These are phyloP conservation scores for Synergus umbraculus DNA, from an alignment of 2,888 invertebrate species.

Conservation along the genomic window DNA sequence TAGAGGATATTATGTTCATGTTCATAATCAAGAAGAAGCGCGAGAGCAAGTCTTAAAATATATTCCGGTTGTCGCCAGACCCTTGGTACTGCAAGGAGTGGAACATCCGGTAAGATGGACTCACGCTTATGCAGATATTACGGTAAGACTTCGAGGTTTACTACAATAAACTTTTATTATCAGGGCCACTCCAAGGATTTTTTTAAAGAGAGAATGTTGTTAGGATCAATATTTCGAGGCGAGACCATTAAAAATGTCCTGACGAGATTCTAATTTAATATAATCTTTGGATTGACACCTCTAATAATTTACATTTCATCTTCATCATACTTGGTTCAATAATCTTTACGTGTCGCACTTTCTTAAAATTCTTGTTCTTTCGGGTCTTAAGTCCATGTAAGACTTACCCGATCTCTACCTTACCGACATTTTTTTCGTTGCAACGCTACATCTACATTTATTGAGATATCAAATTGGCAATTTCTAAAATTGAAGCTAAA, in stretches of 20 bases:
- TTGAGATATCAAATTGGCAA: too few relatives aligned
- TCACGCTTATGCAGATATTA: constrained; percentile 92
- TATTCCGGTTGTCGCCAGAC: constrained; percentile 94
- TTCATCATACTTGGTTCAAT: neutral
- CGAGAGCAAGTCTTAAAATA: constrained; percentile 97
- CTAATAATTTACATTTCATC: neutral
- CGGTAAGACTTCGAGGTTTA: constrained; percentile 80
- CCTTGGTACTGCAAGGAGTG: constrained; percentile 86
- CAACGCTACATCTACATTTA: too few relatives aligned
- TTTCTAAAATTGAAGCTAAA: too few relatives aligned
- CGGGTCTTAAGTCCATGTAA: too few relatives aligned
- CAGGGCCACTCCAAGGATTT: neutral
- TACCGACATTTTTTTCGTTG: too few relatives aligned
- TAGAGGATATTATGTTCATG: constrained; percentile 96
- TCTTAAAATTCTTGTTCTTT: constrained; percentile 12
- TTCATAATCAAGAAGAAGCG: constrained; percentile 96
- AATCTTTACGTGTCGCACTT: neutral
- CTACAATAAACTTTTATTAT: neutral
- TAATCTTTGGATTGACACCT: too few relatives aligned
- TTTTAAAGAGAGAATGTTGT: neutral
- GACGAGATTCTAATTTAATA: too few relatives aligned
- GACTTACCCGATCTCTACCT: too few relatives aligned
- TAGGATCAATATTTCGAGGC: neutral
- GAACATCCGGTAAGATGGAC: constrained; percentile 96
- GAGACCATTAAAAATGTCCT: neutral